phyloP scores from a whole-genome alignment of 2,113 vertebrate genomes.

The Phyllopteryx taeniolatus region DNA sequence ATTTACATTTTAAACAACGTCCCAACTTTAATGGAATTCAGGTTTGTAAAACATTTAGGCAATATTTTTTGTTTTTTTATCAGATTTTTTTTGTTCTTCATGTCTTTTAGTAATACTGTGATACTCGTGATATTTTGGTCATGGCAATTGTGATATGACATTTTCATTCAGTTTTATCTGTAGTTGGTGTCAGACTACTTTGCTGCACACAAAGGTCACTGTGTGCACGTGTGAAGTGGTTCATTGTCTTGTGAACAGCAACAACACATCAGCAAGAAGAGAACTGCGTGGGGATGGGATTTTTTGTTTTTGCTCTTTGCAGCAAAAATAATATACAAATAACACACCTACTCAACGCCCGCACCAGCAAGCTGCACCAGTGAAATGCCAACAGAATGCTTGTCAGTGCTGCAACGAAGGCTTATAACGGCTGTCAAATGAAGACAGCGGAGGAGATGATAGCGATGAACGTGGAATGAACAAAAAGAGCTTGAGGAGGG shows the following conservation, averaged over 20 bases:
- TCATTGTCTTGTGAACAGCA: slow-evolving; percentile 25
- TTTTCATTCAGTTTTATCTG: too few relatives aligned
- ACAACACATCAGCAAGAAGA: slow-evolving; percentile 4
- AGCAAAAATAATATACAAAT: background rate
- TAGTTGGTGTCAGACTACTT: background rate
- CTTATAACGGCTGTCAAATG: slow-evolving; percentile 36
- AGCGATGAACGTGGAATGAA: slow-evolving; percentile 9
- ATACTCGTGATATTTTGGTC: too few relatives aligned
- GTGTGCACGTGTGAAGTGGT: slow-evolving; percentile 21
- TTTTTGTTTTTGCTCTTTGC: background rate
- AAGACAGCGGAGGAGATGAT: slow-evolving; percentile 26
- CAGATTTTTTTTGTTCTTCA: too few relatives aligned
- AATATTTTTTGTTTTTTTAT: too few relatives aligned
- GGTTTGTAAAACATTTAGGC: too few relatives aligned
- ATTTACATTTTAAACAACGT: too few relatives aligned
- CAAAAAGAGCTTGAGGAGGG: background rate
- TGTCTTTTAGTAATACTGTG: too few relatives aligned
- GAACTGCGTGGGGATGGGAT: background rate
- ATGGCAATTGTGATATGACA: too few relatives aligned
- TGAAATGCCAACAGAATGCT: slow-evolving; percentile 26
- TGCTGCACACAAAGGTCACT: slow-evolving; percentile 19
- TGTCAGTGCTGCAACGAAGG: slow-evolving; percentile 14
- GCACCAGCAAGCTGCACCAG: slow-evolving; percentile 42
- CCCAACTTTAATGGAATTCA: too few relatives aligned
- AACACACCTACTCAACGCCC: slow-evolving; percentile 49